Percentiles rank a stretch among this genome's conserved stretches.
Evolutionary conservation across 2,113 vertebrate species (phyloP).

Genomic region (Seriola rivoliana): DNA sequence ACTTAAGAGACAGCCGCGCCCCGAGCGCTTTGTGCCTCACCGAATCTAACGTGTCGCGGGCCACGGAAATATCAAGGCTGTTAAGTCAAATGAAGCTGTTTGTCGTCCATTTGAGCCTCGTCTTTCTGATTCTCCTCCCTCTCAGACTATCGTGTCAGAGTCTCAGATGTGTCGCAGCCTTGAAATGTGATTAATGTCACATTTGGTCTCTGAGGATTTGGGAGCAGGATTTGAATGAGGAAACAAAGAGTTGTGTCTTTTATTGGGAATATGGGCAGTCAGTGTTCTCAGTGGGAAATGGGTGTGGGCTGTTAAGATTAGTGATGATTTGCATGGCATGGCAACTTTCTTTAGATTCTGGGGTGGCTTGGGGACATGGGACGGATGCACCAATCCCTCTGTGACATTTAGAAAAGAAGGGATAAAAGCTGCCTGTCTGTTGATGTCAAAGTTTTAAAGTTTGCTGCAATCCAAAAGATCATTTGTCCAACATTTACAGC

Average conservation of each 20-base stretch:
- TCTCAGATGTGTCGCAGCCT: conserved; percentile 48
- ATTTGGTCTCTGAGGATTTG: conserved; percentile 56
- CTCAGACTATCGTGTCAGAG: conserved; percentile 59
- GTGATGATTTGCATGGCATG: neutral
- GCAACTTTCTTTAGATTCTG: neutral
- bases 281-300: conserved; percentile 19
- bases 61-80: conserved; percentile 32
- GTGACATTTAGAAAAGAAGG: neutral
- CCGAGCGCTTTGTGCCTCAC: conserved; percentile 6
- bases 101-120: conserved; percentile 16
- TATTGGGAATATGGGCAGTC: conserved; percentile 15
- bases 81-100: conserved; percentile 51
- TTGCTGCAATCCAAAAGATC: neutral
- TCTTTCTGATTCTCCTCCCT: conserved; percentile 57
- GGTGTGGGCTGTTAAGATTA: conserved; percentile 33
- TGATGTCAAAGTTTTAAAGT: neutral
- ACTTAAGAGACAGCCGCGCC: conserved; percentile 3
- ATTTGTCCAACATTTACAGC: neutral
- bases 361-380: neutral
- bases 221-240: conserved; percentile 18
- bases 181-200: conserved; percentile 73
- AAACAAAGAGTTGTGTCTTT: conserved; percentile 39
- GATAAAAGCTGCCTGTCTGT: neutral
- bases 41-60: conserved; percentile 1
- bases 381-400: neutral